phyloP scores from a whole-genome alignment of 2,797 vertebrate genomes.

The Menidia menidia region DNA sequence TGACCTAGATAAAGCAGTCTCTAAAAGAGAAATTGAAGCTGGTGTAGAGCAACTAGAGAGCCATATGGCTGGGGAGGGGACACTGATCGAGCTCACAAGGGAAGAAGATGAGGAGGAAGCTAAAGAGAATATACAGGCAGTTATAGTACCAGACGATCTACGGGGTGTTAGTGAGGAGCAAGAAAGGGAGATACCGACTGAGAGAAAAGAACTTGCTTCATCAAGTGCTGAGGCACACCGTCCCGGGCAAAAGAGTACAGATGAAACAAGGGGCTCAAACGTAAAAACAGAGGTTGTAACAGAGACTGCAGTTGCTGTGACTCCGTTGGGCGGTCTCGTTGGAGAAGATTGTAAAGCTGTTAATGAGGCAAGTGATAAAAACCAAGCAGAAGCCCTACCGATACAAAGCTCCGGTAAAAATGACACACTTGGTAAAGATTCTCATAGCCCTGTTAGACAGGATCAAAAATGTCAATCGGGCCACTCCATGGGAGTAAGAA shows the following conservation, averaged over 20 bases:
- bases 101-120: conserved; percentile 31
- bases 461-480: conserved; percentile 51
- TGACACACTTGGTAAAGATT: conserved; percentile 21
- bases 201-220: conserved; percentile 22
- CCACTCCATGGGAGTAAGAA: conserved; percentile 72
- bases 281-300: conserved; percentile 11
- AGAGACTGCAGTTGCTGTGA: conserved; percentile 2
- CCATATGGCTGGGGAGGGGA: conserved; percentile 13
- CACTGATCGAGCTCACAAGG: conserved; percentile 5
- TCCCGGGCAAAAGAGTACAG: conserved; percentile 63
- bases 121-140: conserved; percentile 47
- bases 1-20: conserved; percentile 42
- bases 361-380: neutral
- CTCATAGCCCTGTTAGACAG: conserved; percentile 3
- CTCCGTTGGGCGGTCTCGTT: conserved; percentile 3
- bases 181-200: conserved; percentile 38
- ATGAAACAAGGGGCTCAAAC: conserved; percentile 13
- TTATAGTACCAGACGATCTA: conserved; percentile 37
- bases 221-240: conserved; percentile 53
- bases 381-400: conserved; percentile 19
- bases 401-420: conserved; percentile 22
- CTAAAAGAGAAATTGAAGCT: conserved; percentile 37
- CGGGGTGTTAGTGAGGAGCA: conserved; percentile 42
- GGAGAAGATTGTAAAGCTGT: conserved; percentile 14
- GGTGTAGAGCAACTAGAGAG: conserved; percentile 13